Evolutionary conservation across 2,113 vertebrate species (phyloP), one percentile per base, ranked within the genome.

Genomic region (Phrynosoma platyrhinos): DNA sequence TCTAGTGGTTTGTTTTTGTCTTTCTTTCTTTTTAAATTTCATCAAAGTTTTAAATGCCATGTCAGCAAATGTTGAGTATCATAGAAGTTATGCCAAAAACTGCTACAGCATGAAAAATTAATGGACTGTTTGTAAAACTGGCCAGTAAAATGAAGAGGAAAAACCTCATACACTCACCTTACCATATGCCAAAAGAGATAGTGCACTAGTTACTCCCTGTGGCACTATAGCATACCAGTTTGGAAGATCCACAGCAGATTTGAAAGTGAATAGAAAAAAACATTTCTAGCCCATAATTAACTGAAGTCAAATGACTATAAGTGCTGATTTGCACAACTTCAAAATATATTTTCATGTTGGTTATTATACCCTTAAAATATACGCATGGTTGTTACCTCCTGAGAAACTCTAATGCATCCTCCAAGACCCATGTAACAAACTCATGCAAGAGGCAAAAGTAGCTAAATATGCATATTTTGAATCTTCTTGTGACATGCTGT

Each of bases 281-380:
- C 0, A 85, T 77, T 93, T 93, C 52, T 42, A 79, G 53, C 84
- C 91, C 79, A 79, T 86, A 93, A 93, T 92, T 78, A 94, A 89
- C 90, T 90, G 81, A 88, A 94, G 92, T 89, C 88, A 89, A 94
- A 93, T 42, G 7, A 74, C 55, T n/a, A 76, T 80, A 88, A 81
- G 40, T 93, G 36, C 40, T 92, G 88, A 90, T 87, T 90, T 91
- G 14, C 2, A 92, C 21, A 5, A 62, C 7, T 90, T 90, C 9
- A 82, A 7, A 78, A 21, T 74, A 83, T 55, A n/a, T 71, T 91
- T 9, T 82, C 76, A 89, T 90, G 81, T 85, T 3, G 52, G 32
- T 78, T 88, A 81, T 87, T 93, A 91, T 32, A 87, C 32, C 1
- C 53, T 74, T 7, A 52, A 90, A 92, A 93, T 91, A 3, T 21